phyloP scores from a whole-genome alignment of 2,888 invertebrate species.

The Helobdella robusta region DNA sequence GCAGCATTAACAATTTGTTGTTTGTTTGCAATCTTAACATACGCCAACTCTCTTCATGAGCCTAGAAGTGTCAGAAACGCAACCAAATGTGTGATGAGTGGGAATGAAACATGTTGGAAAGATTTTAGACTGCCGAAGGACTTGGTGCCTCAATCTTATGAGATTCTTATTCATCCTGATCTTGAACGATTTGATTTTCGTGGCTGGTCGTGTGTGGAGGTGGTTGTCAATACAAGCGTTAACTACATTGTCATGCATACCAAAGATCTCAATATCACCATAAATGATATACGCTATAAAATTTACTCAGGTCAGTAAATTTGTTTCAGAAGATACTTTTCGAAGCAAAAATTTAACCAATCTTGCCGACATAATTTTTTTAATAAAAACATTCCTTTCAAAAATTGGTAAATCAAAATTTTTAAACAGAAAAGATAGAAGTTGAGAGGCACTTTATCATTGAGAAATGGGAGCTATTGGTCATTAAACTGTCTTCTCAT shows the following conservation, averaged over 20 bases:
- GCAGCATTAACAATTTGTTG: too few species aligned
- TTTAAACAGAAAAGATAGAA: constrained; percentile 56
- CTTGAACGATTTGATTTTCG: constrained; percentile 76
- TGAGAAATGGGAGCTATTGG: constrained; percentile 68
- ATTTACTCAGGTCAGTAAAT: too few species aligned
- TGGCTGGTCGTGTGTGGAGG: constrained; percentile 56
- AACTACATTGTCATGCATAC: constrained; percentile 48
- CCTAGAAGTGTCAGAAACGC: too few species aligned
- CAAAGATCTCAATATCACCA: constrained; percentile 43
- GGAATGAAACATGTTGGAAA: constrained; percentile 45
- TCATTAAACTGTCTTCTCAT: constrained; percentile 32
- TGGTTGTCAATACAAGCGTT: constrained; percentile 38
- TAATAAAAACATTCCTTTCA: too few species aligned
- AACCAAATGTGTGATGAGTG: too few species aligned
- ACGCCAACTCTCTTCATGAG: too few species aligned
- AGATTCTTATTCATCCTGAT: constrained; percentile 82
- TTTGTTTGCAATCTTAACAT: too few species aligned
- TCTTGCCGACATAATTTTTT: too few species aligned
- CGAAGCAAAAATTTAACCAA: too few species aligned
- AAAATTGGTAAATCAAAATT: too few species aligned
- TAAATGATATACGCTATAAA: too few species aligned
- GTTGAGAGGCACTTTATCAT: constrained; percentile 65
- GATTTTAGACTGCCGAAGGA: constrained; percentile 45
- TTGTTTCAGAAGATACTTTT: too few species aligned
- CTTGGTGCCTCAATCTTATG: constrained; percentile 61